Base-by-base conservation (phyloP, 2,888 invertebrate genomes). In the Salpingus planirostris region DNA sequence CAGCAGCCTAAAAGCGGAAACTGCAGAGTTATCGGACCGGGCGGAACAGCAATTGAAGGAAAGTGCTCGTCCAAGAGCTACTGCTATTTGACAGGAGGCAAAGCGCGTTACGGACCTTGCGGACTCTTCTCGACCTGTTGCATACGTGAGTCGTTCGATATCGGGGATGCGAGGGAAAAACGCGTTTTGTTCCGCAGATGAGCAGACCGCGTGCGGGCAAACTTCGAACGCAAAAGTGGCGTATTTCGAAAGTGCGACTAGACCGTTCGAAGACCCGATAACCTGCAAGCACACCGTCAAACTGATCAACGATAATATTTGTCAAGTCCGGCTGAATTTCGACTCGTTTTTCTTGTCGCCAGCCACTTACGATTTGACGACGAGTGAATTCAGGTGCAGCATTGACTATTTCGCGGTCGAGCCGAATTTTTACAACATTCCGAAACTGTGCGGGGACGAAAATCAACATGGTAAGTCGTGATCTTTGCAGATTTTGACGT, bases 381-480 rank as follows among this genome's bases (percentile, higher is more conserved):
- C n/a, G n/a, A n/a, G 6, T 10, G 15, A 11, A 22, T 5, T 29
- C 38, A 1, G 23, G 2, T 74, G 74, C 55, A 55, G 65, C 6
- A 66, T 68, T 32, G 74, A 74, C 41, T 66, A 68, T 42, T 68
- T 74, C 62, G 67, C 65, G 48, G 69, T 73, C 1, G 66, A 68
- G 12, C 67, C 69, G n/a, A 67, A 68, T 49, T 65, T 68, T 0
- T 69, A 69, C 44, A 50, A 63, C 39, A 31, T 73, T n/a, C 73
- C 73, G 0, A 57, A 67, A 0, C 52, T 78, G 1, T 79, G 79
- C 35, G 79, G 79, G 2, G 69, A 78, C 43, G 69, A 65, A 23
- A 73, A 72, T 7, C 78, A 79, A 38, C 79, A 80, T 47, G 48
- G 74, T 76, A 44, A 67, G 69, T 37, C 14, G 34, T 27, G 13